Percentiles rank a stretch among this genome's conserved stretches.
Evolutionary conservation across 1,140 invertebrate genomes (phyloP).

Genomic region (Zaprionus davidi): DNA sequence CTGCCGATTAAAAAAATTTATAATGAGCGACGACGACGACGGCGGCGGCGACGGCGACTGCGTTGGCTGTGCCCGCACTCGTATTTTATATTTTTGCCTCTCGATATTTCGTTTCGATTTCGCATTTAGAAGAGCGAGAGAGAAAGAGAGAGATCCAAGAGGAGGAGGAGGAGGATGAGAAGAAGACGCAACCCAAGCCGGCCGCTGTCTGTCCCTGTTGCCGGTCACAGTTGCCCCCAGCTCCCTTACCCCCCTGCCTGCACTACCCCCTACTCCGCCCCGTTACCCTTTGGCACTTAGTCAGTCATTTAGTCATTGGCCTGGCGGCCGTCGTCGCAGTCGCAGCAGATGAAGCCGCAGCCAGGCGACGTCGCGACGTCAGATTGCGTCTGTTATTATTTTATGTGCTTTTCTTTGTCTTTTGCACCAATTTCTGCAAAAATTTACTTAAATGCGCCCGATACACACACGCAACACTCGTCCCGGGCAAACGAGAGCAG

Average conservation of each 20-base stretch:
- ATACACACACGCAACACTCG: constrained; percentile 42
- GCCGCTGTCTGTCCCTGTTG: constrained; percentile 6
- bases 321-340: constrained; percentile 31
- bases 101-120: constrained; percentile 77
- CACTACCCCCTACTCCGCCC: constrained; percentile 2
- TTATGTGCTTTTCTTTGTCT: constrained; percentile 80
- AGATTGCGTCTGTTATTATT: constrained; percentile 76
- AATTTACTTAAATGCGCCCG: constrained; percentile 63
- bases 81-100: constrained; percentile 71
- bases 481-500: background rate
- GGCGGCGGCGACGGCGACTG: constrained; percentile 11
- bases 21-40: constrained; percentile 72
- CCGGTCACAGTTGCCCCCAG: constrained; percentile 12
- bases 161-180: background rate
- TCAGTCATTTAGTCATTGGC: constrained; percentile 81
- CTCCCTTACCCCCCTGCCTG: background rate
- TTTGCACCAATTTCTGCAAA: constrained; percentile 80
- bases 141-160: background rate
- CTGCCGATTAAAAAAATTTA: constrained; percentile 81
- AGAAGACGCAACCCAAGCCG: background rate
- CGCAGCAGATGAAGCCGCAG: background rate
- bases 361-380: constrained; percentile 34
- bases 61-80: constrained; percentile 56
- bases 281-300: constrained; percentile 73
- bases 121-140: constrained; percentile 53